These are phyloP conservation scores for Sebastes kiyomatsui DNA, from an alignment of 2,797 vertebrate genomes.

Conservation along the genomic window DNA sequence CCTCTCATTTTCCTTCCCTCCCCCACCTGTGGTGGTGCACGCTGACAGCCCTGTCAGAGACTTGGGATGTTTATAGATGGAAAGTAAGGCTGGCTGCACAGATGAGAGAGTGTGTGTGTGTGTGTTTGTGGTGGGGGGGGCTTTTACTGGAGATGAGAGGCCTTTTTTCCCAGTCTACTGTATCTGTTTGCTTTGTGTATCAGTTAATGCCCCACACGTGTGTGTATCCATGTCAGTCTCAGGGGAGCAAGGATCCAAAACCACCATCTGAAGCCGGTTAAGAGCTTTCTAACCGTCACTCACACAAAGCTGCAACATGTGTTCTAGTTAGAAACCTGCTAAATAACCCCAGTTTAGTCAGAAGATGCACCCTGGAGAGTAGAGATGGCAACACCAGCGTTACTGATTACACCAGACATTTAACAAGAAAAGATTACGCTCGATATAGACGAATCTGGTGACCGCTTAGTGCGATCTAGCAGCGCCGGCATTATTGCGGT, in stretches of 20 bases:
- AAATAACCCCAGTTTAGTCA: background rate
- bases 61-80: slow-evolving; percentile 59
- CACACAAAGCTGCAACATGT: background rate
- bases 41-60: slow-evolving; percentile 60
- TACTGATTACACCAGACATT: no score
- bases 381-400: background rate
- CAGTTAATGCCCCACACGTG: slow-evolving; percentile 12
- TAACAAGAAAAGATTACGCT: no score
- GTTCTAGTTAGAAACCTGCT: background rate
- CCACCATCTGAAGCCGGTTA: slow-evolving; percentile 36
- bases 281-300: slow-evolving; percentile 20
- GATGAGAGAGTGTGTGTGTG: slow-evolving; percentile 7
- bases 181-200: slow-evolving; percentile 41
- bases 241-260: slow-evolving; percentile 5
- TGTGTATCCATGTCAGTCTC: slow-evolving; percentile 43
- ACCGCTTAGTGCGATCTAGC: no score
- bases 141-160: slow-evolving; percentile 55
- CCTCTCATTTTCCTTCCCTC: slow-evolving; percentile 45
- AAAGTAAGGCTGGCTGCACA: slow-evolving; percentile 51
- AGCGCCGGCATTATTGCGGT: no score
- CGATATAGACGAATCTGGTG: no score
- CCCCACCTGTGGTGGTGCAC: slow-evolving; percentile 57
- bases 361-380: background rate
- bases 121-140: background rate
- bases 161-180: slow-evolving; percentile 34